Evolutionary conservation across 2,888 invertebrate genomes (phyloP), one percentile per base, ranked within the genome.

Genomic region (Lepidochrysops patricia): DNA sequence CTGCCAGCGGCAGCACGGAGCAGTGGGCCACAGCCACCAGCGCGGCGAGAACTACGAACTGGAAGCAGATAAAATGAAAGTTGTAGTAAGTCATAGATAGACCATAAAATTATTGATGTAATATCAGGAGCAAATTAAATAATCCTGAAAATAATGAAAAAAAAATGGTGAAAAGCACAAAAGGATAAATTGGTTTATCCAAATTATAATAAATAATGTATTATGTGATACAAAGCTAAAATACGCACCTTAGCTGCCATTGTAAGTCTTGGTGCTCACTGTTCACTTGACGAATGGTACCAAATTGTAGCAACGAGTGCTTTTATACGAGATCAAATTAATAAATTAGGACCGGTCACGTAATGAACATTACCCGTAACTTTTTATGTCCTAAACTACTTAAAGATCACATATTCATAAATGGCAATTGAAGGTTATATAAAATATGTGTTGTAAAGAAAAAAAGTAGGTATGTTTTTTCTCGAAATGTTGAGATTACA

Each of bases 1-100:
- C 61, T 62, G 63, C 90, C 66, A 90, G 80, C 68, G 90, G 90
- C 74, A 87, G 84, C 70, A 90, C 90, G 62, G 83, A 85, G 72
- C 79, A 72, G 66, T 81, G 84, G 67, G 78, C 81, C 67, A 73
- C 74, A 67, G 80, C 81, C 70, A 77, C 82, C 66, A 84, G 67
- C 75, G 91, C 73, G 74, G 90, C 74, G 72, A 86, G 77, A 70
- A 66, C 79, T 70, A 64, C 79, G 65, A 86, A 83, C 87, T 91
- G 77, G 69, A 83, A 77, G 71, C 68, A 64, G 76, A 75, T 32
- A 60, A 58, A 29, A 26, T 13, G 7, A 27, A n/a, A n/a, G n/a
- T n/a, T n/a, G n/a, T n/a, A n/a, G n/a, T n/a, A n/a, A n/a, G n/a
- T n/a, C n/a, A n/a, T n/a, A n/a, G n/a, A n/a, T n/a, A n/a, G n/a